Evolutionary conservation across 2,888 invertebrate genomes (phyloP), one percentile per base, ranked within the genome.

Genomic region (Harpalus rufipes): DNA sequence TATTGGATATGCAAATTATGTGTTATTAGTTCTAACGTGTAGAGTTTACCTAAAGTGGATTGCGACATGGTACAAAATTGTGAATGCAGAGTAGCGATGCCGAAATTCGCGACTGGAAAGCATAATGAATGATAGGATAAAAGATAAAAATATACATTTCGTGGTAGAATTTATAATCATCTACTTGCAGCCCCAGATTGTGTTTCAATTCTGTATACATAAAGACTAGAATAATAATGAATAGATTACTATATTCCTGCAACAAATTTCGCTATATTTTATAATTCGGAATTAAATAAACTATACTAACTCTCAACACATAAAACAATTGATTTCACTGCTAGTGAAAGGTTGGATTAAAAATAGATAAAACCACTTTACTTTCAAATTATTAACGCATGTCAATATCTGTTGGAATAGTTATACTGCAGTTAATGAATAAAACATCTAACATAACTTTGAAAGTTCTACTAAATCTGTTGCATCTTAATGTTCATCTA

Each of bases 121-220:
- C 12, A 10, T 51, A 51, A 51, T 51, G 44, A 51, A 5, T 51
- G 44, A 51, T 51, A 7, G 44, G 44, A 51, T 51, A 51, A 51
- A 44, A 51, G 44, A 51, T 51, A 51, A 51, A 51, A 51, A 51
- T 51, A 51, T 51, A 51, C 44, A 51, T 51, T 51, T 51, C 44
- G 44, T 51, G 44, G 44, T 12, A 51, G 44, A 51, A 51, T 51
- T 51, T 51, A 51, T 51, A 51, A 51, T 51, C 44, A 51, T 51
- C 10, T 51, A 51, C 44, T 51, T 51, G 12, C 44, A 51, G 8
- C 44, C 44, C 44, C 44, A 51, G 44, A 8, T 51, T 5, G 44
- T 5, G 44, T 51, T 51, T 51, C 10, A 51, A 51, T 51, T 51
- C 44, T 51, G 10, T 51, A 51, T 51, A 51, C 5, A 51, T 51